phyloP scores from a whole-genome alignment of 1,140 invertebrate genomes.

The Vanessa tameamea region DNA sequence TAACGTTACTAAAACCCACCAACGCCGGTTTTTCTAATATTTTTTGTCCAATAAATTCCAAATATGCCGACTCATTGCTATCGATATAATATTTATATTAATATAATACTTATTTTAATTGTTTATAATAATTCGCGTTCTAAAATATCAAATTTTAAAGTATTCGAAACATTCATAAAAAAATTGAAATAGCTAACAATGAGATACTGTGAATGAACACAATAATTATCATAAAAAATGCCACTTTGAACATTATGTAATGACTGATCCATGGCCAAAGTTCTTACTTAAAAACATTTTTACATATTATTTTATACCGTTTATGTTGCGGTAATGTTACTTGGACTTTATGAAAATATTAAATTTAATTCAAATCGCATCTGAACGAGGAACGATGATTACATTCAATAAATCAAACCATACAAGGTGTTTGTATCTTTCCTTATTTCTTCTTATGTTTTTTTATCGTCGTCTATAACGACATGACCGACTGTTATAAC shows the following conservation, averaged over 20 bases:
- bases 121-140: too few relatives aligned
- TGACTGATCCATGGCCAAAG: slow-evolving; percentile 44
- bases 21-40: not conserved
- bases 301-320: slow-evolving; percentile 2
- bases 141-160: too few relatives aligned
- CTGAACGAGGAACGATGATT: too few relatives aligned
- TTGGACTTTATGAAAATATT: too few relatives aligned
- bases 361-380: too few relatives aligned
- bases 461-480: slow-evolving; percentile 27
- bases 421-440: slow-evolving; percentile 28
- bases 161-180: not conserved
- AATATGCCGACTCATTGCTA: not conserved
- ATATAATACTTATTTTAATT: not conserved
- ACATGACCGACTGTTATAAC: not conserved
- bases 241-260: slow-evolving; percentile 46
- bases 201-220: not conserved
- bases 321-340: not conserved
- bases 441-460: slow-evolving; percentile 30
- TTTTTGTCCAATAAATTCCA: not conserved
- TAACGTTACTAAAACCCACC: not conserved
- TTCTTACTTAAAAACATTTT: too few relatives aligned
- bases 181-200: not conserved
- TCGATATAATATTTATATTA: not conserved
- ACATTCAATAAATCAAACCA: not conserved
- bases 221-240: slow-evolving; percentile 13